Evolutionary conservation across 35 echinoderm and acorn worm genomes (phyloP), one percentile per base, ranked within the genome.

Genomic region (Chiridota heheva): DNA sequence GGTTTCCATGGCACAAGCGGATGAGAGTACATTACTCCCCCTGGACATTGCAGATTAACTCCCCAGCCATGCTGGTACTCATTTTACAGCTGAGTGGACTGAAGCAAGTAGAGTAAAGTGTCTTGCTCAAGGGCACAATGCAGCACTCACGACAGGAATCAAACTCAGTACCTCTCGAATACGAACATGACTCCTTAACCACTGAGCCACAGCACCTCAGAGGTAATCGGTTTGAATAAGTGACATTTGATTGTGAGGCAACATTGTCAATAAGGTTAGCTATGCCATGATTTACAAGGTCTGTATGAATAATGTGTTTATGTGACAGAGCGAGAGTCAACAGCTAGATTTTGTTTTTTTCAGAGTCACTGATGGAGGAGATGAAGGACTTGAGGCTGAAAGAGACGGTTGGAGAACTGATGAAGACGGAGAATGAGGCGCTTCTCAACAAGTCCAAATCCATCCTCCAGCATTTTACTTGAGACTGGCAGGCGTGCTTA

Each of bases 391-490:
- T 51, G 44, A 70, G 87, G 34, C 25, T 93, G 32, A 73, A 63
- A 27, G 78, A 57, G 0, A 84, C 69, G 6, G 88, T 93, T 8
- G 58, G 88, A 63, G 63, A 69, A n/a, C 70, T 93, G 47, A 40
- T 73, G 40, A 58, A 30, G 5, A 77, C 60, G 36, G 69, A 88
- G 24, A 65, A 78, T 28, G 84, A 75, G 55, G 62, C 73, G 5
- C 46, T 93, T n/a, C 58, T 80, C 2, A 76, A 78, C 60, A 93
- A 93, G 46, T 61, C 85, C 29, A 60, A 67, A 44, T 70, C 71
- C 40, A 69, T 93, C 24, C 59, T 86, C 10, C 75, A 88, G 18
- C 90, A 93, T 57, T 93, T 93, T 65, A 88, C 86, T 69, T 93
- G 90, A 93, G 55, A 38, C 59, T n/a, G 47, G 47, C n/a, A n/a